Evolutionary conservation across 1,140 invertebrate species (phyloP), one percentile per base, ranked within the genome.

Genomic region (Venturia canescens): DNA sequence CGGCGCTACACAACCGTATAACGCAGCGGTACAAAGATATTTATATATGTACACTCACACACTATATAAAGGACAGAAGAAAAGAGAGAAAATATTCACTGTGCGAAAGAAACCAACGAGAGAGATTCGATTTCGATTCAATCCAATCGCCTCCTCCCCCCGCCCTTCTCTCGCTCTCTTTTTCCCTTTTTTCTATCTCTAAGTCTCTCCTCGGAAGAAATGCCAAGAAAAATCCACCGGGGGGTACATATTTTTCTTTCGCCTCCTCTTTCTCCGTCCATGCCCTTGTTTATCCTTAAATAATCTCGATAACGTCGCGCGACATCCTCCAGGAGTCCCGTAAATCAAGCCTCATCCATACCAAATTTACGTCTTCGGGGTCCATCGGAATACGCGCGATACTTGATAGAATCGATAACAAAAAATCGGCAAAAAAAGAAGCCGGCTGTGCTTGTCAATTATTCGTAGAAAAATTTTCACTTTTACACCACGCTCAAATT

Each of bases 101-200:
- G 23, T 63, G n/a, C 18, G 60, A 23, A 63, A 63, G 60, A 23
- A 63, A 63, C 21, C n/a, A 63, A 63, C 60, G 60, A 63, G 60
- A 63, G 4, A 63, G 60, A 63, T 63, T 63, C 60, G 60, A 63
- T 63, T 63, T 63, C 60, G 60, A 23, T 63, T 63, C 60, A 63
- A 63, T 63, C 60, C 60, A 63, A 63, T 63, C 60, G 60, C 21
- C 23, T 63, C 34, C 9, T 9, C 38, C 11, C 38, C 11, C 38
- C 11, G 1, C 13, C 38, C 13, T 23, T 63, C 23, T 63, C 21
- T 63, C 23, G 26, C 21, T 63, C 23, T 63, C 60, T 27, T 4
- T 63, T 9, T 11, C 50, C 11, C 11, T 53, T 21, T 53, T 21
- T n/a, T n/a, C 16, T 53, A 4, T 53, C 50, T 18, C 50, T 1